Evolutionary conservation across 1,140 invertebrate species (phyloP).

Genomic region (Drosophila willistoni): DNA sequence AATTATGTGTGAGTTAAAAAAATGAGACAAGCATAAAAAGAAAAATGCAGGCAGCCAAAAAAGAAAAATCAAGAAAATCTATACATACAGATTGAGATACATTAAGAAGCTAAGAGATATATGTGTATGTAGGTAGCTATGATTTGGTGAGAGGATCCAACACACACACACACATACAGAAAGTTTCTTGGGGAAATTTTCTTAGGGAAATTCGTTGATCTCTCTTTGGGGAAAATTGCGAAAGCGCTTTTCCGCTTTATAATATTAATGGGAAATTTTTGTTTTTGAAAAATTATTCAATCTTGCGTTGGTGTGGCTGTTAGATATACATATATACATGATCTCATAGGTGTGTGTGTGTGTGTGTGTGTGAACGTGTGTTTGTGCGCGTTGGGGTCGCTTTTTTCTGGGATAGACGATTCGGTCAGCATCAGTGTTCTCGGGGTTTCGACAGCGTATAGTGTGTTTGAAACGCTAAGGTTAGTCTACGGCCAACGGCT

Average conservation of each 20-base stretch:
- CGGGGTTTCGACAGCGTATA: constrained; percentile 84
- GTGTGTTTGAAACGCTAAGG: constrained; percentile 84
- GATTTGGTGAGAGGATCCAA: constrained; percentile 6
- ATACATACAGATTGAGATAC: constrained; percentile 1
- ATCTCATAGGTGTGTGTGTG: constrained; percentile 39
- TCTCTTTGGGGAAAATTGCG: constrained; percentile 53
- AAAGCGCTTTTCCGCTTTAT: constrained; percentile 67
- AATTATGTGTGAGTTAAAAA: constrained; percentile 41
- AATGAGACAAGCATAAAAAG: constrained; percentile 27
- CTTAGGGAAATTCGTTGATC: constrained; percentile 57
- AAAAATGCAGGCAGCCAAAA: constrained; percentile 39
- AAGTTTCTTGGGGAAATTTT: constrained; percentile 49
- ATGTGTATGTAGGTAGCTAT: too few relatives aligned
- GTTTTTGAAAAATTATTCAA: constrained; percentile 67
- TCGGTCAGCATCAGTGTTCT: constrained; percentile 83
- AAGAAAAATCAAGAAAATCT: constrained; percentile 19
- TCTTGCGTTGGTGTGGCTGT: constrained; percentile 51
- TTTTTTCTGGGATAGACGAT: constrained; percentile 68
- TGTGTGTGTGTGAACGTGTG: constrained; percentile 54
- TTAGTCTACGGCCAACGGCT: constrained; percentile 74
- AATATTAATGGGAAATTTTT: constrained; percentile 75
- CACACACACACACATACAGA: constrained; percentile 6
- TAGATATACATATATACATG: constrained; percentile 18
- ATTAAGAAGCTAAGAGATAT: neutral
- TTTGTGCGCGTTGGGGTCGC: constrained; percentile 66